Percentiles rank a stretch among this genome's conserved stretches.
Evolutionary conservation across 2,113 vertebrate genomes (phyloP).

Genomic region (Willisornis vidua): DNA sequence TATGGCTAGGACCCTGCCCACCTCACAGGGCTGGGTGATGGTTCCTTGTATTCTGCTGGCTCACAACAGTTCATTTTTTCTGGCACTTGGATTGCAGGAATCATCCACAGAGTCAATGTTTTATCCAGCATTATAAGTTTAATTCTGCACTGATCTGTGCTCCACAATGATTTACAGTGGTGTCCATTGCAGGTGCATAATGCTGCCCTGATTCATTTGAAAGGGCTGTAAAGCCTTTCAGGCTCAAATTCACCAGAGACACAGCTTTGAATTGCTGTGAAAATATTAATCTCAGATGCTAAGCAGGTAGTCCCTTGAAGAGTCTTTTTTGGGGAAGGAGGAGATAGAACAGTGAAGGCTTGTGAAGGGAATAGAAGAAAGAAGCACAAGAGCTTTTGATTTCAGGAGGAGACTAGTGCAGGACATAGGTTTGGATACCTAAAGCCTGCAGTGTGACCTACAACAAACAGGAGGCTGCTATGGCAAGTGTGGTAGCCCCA

Average conservation of each 20-base stretch:
- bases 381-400: neutral
- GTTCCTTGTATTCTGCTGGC: neutral
- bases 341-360: neutral
- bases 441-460: neutral
- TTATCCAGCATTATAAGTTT: neutral
- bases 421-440: neutral
- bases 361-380: neutral
- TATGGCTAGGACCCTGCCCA: neutral
- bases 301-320: neutral
- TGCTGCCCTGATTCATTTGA: neutral
- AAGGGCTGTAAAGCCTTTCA: neutral
- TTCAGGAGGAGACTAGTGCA: neutral
- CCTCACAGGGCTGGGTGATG: neutral
- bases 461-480: neutral
- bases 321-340: neutral
- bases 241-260: neutral
- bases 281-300: neutral
- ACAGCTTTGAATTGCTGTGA: neutral
- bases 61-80: neutral
- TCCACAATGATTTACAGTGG: neutral
- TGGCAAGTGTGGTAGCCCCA: neutral
- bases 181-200: neutral
- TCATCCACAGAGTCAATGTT: neutral
- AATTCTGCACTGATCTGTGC: neutral
- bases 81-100: neutral